Base-by-base conservation (phyloP, 2,888 invertebrate genomes). In the Hemaris fuciformis region DNA sequence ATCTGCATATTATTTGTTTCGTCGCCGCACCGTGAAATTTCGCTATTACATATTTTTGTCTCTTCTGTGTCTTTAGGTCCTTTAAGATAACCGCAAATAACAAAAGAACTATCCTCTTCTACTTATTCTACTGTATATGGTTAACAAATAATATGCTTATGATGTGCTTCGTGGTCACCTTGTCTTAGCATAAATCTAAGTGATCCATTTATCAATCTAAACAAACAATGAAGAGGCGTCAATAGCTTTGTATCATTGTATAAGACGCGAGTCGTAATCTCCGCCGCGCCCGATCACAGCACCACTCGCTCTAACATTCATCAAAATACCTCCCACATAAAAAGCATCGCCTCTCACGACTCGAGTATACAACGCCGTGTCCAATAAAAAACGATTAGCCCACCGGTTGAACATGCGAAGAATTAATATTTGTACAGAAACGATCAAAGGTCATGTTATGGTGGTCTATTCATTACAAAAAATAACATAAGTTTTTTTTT, bases 371-470 rank as follows among this genome's bases (percentile, higher is more conserved):
- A 77, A 74, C 78, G 75, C 76, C 81, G 76, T 76, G 76, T 76
- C 80, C 79, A 80, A 83, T 83, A 86, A 85, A 84, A 84, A 83
- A 83, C 79, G 81, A 84, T 87, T 85, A 84, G 80, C 76, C 79
- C 77, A 77, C 80, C 80, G 75, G 73, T 73, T 73, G 77, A 76
- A 75, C 82, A 79, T 79, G 80, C 78, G 68, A 83, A 85, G 86
- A 84, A 88, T 87, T 88, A 88, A 87, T 90, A 87, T 90, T 90
- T 90, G 88, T 88, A 87, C 83, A 87, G 83, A 83, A 74, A 68
- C 80, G 84, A 85, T 80, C 88, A 85, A 81, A 85, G 88, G 85
- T 86, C 79, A 76, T 76, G 72, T 69, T 76, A 73, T 71, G 79
- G 74, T 79, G 80, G 81, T 80, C 80, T 82, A 80, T 77, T 80